A percentile compares a stretch with the other conserved stretches of the same genome.
Conservation (phyloP, 2,113 vertebrate genomes). For the Otocyon megalotis region DNA sequence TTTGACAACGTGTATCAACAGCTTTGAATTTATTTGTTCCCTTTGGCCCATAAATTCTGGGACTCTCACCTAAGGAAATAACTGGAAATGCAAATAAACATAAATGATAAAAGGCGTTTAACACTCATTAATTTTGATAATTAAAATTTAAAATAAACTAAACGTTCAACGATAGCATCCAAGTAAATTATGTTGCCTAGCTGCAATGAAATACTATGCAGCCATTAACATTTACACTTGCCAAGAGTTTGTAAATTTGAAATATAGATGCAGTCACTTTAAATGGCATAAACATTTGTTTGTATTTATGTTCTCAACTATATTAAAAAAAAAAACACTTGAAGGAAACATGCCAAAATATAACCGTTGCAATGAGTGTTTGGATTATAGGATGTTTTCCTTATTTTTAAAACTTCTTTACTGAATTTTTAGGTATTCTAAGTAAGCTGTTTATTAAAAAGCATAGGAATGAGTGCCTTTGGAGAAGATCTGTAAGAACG, state of each 20-base stretch:
- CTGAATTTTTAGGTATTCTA: conserved; percentile 22
- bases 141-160: conserved; percentile 13
- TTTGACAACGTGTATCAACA: not conserved
- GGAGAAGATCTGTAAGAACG: not conserved
- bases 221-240: conserved; percentile 4
- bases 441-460: not conserved
- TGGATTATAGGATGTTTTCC: not conserved
- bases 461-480: not conserved
- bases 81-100: conserved; percentile 17
- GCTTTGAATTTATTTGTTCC: not conserved
- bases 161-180: not conserved
- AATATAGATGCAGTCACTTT: conserved; percentile 9
- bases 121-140: conserved; percentile 47
- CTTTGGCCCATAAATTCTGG: not conserved
- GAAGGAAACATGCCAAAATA: conserved; percentile 28
- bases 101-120: conserved; percentile 3
- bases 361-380: not conserved
- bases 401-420: not conserved
- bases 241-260: conserved; percentile 18
- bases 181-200: conserved; percentile 17
- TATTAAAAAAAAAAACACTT: not conserved
- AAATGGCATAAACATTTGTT: not conserved
- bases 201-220: not conserved
- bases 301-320: not conserved
- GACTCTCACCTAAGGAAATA: conserved; percentile 13